Conservation (phyloP, 2,888 invertebrate genomes). For the Cantharis rufa region DNA sequence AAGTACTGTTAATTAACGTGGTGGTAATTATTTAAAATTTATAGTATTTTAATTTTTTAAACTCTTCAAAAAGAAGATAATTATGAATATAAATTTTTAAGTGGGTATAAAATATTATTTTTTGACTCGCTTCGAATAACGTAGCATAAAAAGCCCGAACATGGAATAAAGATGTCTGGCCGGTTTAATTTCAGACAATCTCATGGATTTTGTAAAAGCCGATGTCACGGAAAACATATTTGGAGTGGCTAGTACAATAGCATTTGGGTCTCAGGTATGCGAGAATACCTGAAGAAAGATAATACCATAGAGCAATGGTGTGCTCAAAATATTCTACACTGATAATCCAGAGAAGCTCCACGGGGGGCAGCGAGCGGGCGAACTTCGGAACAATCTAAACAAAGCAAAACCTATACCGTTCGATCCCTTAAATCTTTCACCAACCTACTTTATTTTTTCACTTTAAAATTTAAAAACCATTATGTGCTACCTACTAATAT, state of each 20-base stretch:
- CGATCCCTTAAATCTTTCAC: conserved; percentile 26
- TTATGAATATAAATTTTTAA: background rate
- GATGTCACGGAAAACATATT: conserved; percentile 32
- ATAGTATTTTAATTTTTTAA: background rate
- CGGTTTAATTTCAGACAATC: background rate
- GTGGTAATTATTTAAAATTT: background rate
- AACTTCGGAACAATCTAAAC: conserved; percentile 13
- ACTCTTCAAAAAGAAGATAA: background rate
- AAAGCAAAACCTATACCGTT: conserved; percentile 12
- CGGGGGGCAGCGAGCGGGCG: conserved; percentile 17
- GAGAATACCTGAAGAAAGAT: conserved; percentile 38
- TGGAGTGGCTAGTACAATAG: conserved; percentile 38
- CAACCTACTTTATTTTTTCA: conserved; percentile 24
- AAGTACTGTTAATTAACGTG: background rate
- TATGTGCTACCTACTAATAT: conserved; percentile 2
- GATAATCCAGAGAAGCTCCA: conserved; percentile 23
- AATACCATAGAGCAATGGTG: conserved; percentile 32
- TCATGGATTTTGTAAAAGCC: background rate
- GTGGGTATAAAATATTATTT: background rate
- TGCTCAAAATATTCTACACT: conserved; percentile 34
- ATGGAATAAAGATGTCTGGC: conserved; percentile 14
- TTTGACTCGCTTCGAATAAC: background rate
- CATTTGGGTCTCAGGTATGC: conserved; percentile 36
- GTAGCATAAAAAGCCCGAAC: background rate
- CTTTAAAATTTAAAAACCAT: conserved; percentile 16